Evolutionary conservation across 2,888 invertebrate species (phyloP), one percentile per base, ranked within the genome.

Genomic region (Lathronympha strigana): DNA sequence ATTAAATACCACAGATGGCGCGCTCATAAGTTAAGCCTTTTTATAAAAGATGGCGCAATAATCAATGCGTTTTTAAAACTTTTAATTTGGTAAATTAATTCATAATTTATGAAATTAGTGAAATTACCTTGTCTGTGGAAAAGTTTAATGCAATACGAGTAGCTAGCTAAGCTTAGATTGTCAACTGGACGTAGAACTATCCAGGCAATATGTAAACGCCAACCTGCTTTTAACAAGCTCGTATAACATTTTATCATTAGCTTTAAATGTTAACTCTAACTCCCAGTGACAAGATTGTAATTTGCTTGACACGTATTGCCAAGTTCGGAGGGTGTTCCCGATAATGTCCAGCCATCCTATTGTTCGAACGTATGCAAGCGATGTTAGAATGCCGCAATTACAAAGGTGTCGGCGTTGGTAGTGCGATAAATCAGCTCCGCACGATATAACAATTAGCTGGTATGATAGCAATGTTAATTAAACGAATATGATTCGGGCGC

Each of bases 381-480:
- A 83, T 82, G 86, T 86, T 86, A 80, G 82, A 83, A 85, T 84
- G 81, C 81, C 82, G 82, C 86, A 90, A 91, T 91, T 91, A 90
- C 86, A 83, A 84, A 90, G 92, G 92, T 92, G 90, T 89, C 85
- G 84, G 87, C 87, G 81, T 81, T 83, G 83, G 79, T 88, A 86
- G 84, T 76, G 83, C 79, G 74, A 90, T 92, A 92, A 92, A 92
- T 92, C 92, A 92, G 84, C 83, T 82, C 84, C 85, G 86, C 87
- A 83, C 91, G 90, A 92, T 92, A 89, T 90, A 92, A 92, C 92
- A 92, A 92, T 92, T 92, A 92, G 92, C 84, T 80, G 90, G 89
- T 86, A 92, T 89, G 90, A 88, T 88, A 88, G 88, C 88, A 90
- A 91, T 92, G 91, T 92, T 92, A 92, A 92, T 92, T 92, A 92